Base-by-base conservation (phyloP, 2,113 vertebrate genomes). In the Collichthys lucidus region DNA sequence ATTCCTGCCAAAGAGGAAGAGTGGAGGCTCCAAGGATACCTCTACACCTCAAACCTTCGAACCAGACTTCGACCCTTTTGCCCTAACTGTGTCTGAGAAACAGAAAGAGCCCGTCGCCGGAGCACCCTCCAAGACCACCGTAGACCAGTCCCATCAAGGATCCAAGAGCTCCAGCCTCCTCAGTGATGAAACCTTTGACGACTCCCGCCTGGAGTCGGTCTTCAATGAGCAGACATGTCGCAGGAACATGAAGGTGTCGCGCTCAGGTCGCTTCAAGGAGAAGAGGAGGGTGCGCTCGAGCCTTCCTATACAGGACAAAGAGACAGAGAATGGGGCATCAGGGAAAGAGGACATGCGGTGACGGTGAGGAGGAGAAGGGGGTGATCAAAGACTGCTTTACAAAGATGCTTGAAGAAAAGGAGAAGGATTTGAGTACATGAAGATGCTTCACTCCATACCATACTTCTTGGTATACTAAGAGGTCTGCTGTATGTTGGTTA, bases 191-290 rank as follows among this genome's bases (percentile, higher is more conserved):
- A 94, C 91, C 2, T 93, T 82, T 4, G 86, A 95, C 0, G 96
- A 97, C 55, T 84, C 94, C 7, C 77, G n/a, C 12, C 78, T 92
- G 60, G 90, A 95, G 3, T 91, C 92, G 0, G 89, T 91, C 4
- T 95, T 96, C 83, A 95, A 91, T 5, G 96, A 96, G 89, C 89
- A 89, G 75, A 94, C 92, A 1, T 97, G 89, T 85, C 96, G 98
- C 24, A 94, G 98, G 77, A 97, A 96, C 79, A 93, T 99, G 82
- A 97, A 94, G 4, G 95, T 99, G 60, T 99, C 97, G 0, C 97
- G 97, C 63, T 99, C 98, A 0, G 98, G 98, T 2, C 96, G 98
- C 61, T 99, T 97, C 89, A 99, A 97, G 78, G 97, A 97, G 91
- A 96, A 96, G 92, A 89, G 94, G 79, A 96, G 91, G 90, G 87